These are phyloP conservation scores for Ispidina lecontei DNA, from an alignment of 2,797 vertebrate genomes.

Conservation along the genomic window DNA sequence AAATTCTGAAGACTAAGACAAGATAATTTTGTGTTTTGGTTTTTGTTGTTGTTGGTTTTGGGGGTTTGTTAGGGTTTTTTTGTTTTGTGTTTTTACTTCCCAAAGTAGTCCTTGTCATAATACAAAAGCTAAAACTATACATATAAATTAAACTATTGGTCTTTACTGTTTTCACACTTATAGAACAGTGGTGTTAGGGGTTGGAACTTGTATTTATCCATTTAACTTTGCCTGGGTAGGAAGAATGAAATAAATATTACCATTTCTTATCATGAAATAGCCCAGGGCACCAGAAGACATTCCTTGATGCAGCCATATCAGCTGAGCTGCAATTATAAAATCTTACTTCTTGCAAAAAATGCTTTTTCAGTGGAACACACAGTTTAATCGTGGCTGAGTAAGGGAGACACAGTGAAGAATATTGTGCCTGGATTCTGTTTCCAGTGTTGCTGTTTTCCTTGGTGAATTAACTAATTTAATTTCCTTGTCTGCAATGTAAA, in stretches of 20 bases:
- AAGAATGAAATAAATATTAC: not conserved
- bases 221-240: not conserved
- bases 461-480: not conserved
- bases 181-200: not conserved
- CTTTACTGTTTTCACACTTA: not conserved
- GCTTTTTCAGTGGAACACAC: not conserved
- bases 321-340: not conserved
- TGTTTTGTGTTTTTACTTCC: not conserved
- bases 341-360: not conserved
- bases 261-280: not conserved
- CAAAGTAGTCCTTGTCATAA: not conserved
- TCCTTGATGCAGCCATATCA: not conserved
- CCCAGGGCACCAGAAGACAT: accelerated
- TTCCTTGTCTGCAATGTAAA: not conserved
- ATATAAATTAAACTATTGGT: not conserved
- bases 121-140: not conserved
- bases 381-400: not conserved
- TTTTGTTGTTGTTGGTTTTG: no score
- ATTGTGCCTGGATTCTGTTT: not conserved
- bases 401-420: accelerated
- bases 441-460: not conserved
- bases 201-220: not conserved
- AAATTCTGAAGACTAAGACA: not conserved
- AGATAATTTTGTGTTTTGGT: no score
- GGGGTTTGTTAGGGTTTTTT: no score